phyloP scores from a whole-genome alignment of 2,113 vertebrate genomes.

The Centropristis striata region DNA sequence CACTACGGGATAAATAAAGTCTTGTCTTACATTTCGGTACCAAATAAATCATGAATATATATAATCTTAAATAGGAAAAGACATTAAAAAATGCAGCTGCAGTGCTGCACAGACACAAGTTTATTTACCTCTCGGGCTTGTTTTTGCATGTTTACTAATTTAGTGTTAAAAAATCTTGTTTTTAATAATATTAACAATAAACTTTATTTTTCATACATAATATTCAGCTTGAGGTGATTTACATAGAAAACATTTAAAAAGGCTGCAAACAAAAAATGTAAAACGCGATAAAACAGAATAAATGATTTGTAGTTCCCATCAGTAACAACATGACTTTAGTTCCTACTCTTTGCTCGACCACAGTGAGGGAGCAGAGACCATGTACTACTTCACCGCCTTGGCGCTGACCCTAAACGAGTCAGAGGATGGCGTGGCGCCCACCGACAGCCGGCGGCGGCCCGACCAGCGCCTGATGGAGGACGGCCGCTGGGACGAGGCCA shows the following conservation, averaged over 20 bases:
- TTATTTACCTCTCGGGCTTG: not conserved
- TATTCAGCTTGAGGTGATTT: not conserved
- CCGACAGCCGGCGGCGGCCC: slow-evolving; percentile 92
- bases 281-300: not conserved
- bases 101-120: too few relatives aligned
- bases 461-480: slow-evolving; percentile 98
- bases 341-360: not conserved
- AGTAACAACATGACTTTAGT: not conserved
- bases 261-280: not conserved
- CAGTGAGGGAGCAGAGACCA: slow-evolving; percentile 94
- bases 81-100: too few relatives aligned
- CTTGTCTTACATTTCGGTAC: too few relatives aligned
- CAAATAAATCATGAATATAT: too few relatives aligned
- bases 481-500: slow-evolving; percentile 97
- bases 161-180: not conserved
- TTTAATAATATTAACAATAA: not conserved
- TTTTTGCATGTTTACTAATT: not conserved
- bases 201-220: not conserved
- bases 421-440: slow-evolving; percentile 90
- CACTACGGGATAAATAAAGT: too few relatives aligned
- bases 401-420: slow-evolving; percentile 93
- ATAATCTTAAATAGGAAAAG: too few relatives aligned
- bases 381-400: slow-evolving; percentile 96
- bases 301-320: too few relatives aligned
- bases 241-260: not conserved